phyloP scores from a whole-genome alignment of 2,113 vertebrate species.

The Polypterus bichir region DNA sequence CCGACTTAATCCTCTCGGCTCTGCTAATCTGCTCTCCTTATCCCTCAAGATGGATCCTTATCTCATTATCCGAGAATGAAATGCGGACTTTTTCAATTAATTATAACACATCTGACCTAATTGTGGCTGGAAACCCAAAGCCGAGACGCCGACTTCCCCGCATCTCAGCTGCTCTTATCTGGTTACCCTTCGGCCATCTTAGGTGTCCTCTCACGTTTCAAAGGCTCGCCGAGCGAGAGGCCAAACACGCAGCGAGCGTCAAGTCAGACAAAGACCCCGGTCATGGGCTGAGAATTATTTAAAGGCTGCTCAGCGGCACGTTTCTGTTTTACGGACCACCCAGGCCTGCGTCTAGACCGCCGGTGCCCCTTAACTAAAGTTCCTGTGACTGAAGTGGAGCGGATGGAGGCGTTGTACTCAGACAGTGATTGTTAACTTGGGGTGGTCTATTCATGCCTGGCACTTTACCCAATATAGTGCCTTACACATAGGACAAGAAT shows the following conservation, averaged over 20 bases:
- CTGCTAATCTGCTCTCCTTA: constrained; percentile 3
- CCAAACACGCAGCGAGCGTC: background rate
- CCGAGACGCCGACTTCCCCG: constrained; percentile 13
- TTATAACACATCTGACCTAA: constrained; percentile 22
- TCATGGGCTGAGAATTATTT: too few relatives aligned
- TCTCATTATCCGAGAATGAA: constrained; percentile 14
- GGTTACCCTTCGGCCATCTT: constrained; percentile 17
- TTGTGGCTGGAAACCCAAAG: constrained; percentile 22
- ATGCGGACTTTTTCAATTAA: constrained; percentile 19
- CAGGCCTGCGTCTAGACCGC: too few relatives aligned
- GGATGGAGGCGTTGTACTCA: too few relatives aligned
- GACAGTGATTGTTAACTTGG: too few relatives aligned
- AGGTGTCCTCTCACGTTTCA: constrained; percentile 7
- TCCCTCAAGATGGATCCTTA: constrained; percentile 5
- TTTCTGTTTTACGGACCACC: too few relatives aligned
- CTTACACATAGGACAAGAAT: too few relatives aligned
- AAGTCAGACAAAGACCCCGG: too few relatives aligned
- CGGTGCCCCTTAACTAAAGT: too few relatives aligned
- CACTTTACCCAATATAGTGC: too few relatives aligned
- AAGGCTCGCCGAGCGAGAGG: background rate
- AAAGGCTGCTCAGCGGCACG: too few relatives aligned
- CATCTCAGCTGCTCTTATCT: constrained; percentile 22
- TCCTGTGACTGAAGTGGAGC: too few relatives aligned
- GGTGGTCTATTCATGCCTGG: too few relatives aligned
- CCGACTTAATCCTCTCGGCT: constrained; percentile 14